A percentile compares a stretch with the other conserved stretches of the same genome.
Evolutionary conservation across 2,888 invertebrate species (phyloP).

Genomic region (Willowsia nigromaculata): DNA sequence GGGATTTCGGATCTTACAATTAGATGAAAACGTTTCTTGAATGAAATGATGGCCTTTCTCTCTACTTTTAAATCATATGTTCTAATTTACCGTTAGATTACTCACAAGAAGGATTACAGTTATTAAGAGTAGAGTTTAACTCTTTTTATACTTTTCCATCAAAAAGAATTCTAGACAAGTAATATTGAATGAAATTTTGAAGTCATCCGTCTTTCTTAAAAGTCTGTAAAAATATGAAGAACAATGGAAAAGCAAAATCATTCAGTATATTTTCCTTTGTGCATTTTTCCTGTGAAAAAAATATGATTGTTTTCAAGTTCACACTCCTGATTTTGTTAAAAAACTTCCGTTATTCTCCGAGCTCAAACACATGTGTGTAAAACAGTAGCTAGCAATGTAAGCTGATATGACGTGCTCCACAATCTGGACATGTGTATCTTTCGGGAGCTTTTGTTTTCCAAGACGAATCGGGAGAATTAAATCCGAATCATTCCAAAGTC

Average conservation of each 20-base stretch:
- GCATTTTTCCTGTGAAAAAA: neutral
- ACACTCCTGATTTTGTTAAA: conserved; percentile 3
- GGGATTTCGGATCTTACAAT: neutral
- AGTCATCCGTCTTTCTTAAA: neutral
- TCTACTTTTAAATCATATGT: neutral
- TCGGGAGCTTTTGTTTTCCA: conserved; percentile 37
- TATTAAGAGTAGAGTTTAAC: neutral
- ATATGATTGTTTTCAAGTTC: conserved; percentile 32
- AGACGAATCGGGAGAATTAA: neutral
- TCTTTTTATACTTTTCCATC: neutral
- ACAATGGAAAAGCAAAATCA: conserved; percentile 34
- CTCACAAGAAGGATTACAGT: conserved; percentile 3
- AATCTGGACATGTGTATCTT: neutral
- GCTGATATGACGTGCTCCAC: neutral
- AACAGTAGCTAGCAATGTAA: conserved; percentile 43
- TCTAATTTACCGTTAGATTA: conserved; percentile 28
- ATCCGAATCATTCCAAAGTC: conserved; percentile 23
- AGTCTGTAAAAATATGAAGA: neutral
- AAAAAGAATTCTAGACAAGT: neutral
- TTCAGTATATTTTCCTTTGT: neutral
- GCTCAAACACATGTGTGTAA: conserved; percentile 5
- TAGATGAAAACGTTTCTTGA: neutral
- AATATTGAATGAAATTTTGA: conserved; percentile 1
- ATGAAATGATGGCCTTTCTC: neutral
- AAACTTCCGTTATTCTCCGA: conserved; percentile 26